Evolutionary conservation across 2,113 vertebrate species (phyloP).

Genomic region (Taxidea taxus): DNA sequence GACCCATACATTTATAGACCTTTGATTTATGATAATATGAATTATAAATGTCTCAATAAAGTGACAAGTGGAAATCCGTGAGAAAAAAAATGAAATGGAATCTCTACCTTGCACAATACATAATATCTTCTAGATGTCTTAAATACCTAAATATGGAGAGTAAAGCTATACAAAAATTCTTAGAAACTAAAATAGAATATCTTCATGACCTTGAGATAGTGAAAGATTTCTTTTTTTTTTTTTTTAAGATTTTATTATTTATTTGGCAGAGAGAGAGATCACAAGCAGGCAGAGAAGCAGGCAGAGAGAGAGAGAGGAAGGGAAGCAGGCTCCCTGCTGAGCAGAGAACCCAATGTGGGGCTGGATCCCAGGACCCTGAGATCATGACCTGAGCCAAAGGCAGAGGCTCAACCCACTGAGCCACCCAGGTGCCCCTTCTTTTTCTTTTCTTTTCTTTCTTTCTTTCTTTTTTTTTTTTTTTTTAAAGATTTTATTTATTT

Average conservation of each 20-base stretch:
- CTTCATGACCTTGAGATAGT: not conserved
- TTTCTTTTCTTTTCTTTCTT: not conserved
- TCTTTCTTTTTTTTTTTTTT: too few species aligned
- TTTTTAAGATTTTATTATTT: too few species aligned
- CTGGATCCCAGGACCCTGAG: too few species aligned
- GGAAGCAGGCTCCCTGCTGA: too few species aligned
- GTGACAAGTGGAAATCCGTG: not conserved
- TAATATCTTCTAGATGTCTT: not conserved
- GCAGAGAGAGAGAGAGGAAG: too few species aligned
- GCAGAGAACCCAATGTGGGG: too few species aligned
- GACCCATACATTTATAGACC: not conserved
- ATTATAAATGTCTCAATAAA: not conserved
- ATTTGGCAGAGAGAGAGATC: too few species aligned
- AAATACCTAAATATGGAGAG: not conserved
- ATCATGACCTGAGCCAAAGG: too few species aligned
- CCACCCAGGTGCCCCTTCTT: too few species aligned
- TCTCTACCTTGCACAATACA: not conserved
- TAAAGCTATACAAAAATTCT: not conserved
- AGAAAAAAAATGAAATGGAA: not conserved
- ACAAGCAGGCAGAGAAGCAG: too few species aligned
- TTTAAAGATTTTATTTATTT: too few species aligned
- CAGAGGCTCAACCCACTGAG: too few species aligned
- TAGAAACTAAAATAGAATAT: not conserved
- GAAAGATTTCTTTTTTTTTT: not conserved
- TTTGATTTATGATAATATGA: not conserved